Evolutionary conservation across 2,797 vertebrate species (phyloP).

Genomic region (Cercopithecus hamlyni): DNA sequence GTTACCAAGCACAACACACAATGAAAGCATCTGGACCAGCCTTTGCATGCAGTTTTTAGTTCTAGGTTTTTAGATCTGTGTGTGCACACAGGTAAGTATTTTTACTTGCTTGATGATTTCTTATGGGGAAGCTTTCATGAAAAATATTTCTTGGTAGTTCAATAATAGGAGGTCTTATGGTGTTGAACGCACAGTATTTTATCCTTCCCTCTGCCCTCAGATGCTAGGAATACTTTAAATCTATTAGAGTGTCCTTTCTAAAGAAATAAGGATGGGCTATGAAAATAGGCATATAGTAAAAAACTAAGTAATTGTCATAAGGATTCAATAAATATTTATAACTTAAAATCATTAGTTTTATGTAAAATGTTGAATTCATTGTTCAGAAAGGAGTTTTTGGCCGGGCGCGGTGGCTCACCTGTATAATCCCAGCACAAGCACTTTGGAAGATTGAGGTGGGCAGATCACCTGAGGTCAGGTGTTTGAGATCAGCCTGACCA

Average conservation of each 20-base stretch:
- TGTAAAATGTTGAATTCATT: constrained; percentile 49
- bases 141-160: background rate
- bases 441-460: background rate
- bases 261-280: constrained; percentile 13
- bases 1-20: background rate
- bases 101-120: background rate
- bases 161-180: background rate
- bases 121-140: background rate
- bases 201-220: background rate
- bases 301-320: background rate
- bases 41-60: background rate
- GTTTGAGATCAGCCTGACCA: background rate
- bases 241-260: background rate
- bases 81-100: background rate
- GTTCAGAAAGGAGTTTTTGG: constrained; percentile 14
- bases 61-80: background rate
- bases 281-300: background rate
- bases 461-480: background rate
- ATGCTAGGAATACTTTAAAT: background rate
- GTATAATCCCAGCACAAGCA: background rate
- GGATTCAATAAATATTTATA: constrained; percentile 20
- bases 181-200: background rate
- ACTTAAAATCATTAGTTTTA: constrained; percentile 46
- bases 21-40: too few relatives aligned
- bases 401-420: rapidly evolving